Evolutionary conservation across 2,888 invertebrate species (phyloP).

Genomic region (Camponotus fellah): DNA sequence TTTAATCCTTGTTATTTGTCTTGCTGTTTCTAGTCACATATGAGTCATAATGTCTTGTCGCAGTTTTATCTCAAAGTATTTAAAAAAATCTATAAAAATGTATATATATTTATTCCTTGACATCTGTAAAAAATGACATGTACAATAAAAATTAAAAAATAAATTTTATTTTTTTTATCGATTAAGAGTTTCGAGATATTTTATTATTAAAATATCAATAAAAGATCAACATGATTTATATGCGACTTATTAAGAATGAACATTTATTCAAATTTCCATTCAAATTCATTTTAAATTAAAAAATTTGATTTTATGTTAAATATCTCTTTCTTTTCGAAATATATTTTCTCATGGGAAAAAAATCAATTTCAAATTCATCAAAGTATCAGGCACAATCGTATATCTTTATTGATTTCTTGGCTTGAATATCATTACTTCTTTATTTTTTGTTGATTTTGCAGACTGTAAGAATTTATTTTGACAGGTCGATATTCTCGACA

Average conservation of each 20-base stretch:
- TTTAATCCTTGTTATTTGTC: not conserved
- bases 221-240: no score
- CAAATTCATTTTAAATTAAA: conserved; percentile 2
- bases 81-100: no score
- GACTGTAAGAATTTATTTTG: not conserved
- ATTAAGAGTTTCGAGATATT: no score
- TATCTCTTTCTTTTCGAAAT: not conserved
- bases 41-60: no score
- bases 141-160: no score
- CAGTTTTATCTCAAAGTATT: no score
- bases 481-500: conserved; percentile 36
- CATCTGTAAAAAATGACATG: no score
- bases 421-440: not conserved
- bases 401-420: conserved; percentile 9
- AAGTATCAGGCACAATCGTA: not conserved
- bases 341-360: not conserved
- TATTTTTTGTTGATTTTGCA: conserved; percentile 15
- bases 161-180: no score
- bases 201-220: no score
- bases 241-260: not conserved
- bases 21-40: no score
- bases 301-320: conserved; percentile 23
- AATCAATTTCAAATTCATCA: not conserved
- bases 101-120: no score
- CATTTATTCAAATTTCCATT: not conserved